These are phyloP conservation scores for Sitta europaea DNA, from an alignment of 2,113 vertebrate species.

Conservation along the genomic window DNA sequence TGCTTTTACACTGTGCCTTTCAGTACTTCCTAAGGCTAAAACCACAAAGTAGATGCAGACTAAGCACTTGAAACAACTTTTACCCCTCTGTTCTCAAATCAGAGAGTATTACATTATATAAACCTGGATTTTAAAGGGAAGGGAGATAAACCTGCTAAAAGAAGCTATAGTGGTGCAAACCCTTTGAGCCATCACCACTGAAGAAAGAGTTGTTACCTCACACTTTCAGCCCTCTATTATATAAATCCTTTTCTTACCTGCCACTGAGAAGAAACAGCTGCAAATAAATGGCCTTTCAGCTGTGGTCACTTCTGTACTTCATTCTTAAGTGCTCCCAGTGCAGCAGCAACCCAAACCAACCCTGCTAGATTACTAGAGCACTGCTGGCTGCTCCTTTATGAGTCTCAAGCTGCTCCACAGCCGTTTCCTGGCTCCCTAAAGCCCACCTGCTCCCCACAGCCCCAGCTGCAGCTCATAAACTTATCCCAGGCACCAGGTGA, in stretches of 20 bases:
- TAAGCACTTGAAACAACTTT: not conserved
- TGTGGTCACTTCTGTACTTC: not conserved
- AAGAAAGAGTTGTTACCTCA: not conserved
- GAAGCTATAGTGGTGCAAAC: not conserved
- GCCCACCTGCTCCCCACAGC: not conserved
- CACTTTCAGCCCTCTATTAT: not conserved
- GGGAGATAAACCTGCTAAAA: not conserved
- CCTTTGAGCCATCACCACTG: not conserved
- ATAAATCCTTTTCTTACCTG: not conserved
- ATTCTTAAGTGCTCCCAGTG: not conserved
- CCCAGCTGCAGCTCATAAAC: not conserved
- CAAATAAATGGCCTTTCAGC: not conserved
- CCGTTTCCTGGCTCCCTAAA: not conserved
- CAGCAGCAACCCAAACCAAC: not conserved
- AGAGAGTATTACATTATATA: not conserved
- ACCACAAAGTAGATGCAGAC: not conserved
- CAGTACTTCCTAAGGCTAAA: not conserved
- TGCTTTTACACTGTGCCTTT: not conserved
- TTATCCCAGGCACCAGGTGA: not conserved
- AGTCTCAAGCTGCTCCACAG: not conserved
- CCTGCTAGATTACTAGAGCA: not conserved
- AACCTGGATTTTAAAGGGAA: not conserved
- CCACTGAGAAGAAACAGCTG: not conserved
- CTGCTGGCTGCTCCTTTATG: not conserved
- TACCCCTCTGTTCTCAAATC: conserved; percentile 11